Conservation (phyloP, 2,113 vertebrate species). For the Oplegnathus fasciatus region DNA sequence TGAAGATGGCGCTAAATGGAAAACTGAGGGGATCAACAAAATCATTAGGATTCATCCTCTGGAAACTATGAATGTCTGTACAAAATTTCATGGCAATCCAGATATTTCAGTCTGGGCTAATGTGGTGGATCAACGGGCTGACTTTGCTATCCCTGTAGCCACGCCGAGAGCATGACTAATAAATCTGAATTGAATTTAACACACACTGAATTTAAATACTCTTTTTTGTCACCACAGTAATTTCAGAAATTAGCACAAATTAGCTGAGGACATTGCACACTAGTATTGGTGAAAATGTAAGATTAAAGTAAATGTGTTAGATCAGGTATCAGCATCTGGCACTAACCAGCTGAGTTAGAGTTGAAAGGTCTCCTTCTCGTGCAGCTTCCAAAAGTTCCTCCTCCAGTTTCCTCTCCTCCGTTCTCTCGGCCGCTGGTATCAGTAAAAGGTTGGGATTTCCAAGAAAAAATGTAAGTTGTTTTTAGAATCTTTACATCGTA, state of each 20-base stretch:
- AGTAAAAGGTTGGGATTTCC: slow-evolving; percentile 17
- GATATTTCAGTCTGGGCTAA: not conserved
- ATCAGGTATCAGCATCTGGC: not conserved
- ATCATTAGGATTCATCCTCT: not conserved
- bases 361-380: slow-evolving; percentile 89
- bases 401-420: slow-evolving; percentile 94
- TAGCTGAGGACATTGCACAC: not conserved
- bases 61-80: not conserved
- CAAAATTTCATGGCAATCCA: not conserved
- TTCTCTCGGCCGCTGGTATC: slow-evolving; percentile 91
- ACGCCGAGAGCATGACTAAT: not conserved
- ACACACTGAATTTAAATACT: no score
- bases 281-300: not conserved
- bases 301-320: not conserved
- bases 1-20: no score
- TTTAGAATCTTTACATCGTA: not conserved
- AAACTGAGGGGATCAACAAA: not conserved
- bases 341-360: slow-evolving; percentile 89
- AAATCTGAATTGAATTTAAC: not conserved
- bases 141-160: not conserved
- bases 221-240: no score
- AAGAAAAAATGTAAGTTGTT: not conserved
- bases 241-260: not conserved
- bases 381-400: slow-evolving; percentile 91
- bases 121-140: not conserved